Base-by-base conservation (phyloP, 2,113 vertebrate genomes). In the Melospiza georgiana region DNA sequence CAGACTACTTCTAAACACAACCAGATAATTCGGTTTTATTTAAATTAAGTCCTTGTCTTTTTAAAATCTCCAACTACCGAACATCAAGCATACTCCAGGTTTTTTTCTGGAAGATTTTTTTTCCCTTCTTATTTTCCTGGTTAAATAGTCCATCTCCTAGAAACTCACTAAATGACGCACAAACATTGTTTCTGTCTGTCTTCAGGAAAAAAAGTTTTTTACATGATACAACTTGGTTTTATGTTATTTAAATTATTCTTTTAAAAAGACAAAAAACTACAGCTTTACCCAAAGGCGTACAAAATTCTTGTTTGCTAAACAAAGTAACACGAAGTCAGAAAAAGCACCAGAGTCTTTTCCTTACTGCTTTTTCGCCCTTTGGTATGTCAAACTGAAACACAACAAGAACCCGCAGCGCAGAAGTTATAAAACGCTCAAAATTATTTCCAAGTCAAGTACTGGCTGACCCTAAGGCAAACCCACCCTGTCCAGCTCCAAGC, bases 161-260 rank as follows among this genome's bases (percentile, higher is more conserved):
- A 94, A 93, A 80, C 79, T 89, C 65, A 35, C 43, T 86, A 63
- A 83, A 93, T 93, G 80, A 95, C 57, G 24, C 61, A 94, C 39
- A 62, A 88, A 80, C 28, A 59, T 77, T 88, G 21, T 63, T 87
- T 82, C 51, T 24, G 43, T 31, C 55, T 33, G 1, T 84, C 61
- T 84, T 67, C 21, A 27, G 30, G 2, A 12, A 30, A n/a, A 57
- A 61, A 44, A 46, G 3, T 12, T 49, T 73, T 93, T 86, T 48
- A 20, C 0, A 0, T 30, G 12, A 24, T 69, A 62, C 25, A 48
- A 67, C 44, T 93, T 28, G 9, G 15, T 3, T 57, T 85, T 84
- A 65, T 5, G 48, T 33, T 81, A 12, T 52, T 83, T 58, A 31
- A 12, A 0, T 65, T 84, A 35, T 61, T 65, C 14, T 67, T 82